Evolutionary conservation across 1,140 invertebrate species (phyloP).

Genomic region (Batillaria attramentaria): DNA sequence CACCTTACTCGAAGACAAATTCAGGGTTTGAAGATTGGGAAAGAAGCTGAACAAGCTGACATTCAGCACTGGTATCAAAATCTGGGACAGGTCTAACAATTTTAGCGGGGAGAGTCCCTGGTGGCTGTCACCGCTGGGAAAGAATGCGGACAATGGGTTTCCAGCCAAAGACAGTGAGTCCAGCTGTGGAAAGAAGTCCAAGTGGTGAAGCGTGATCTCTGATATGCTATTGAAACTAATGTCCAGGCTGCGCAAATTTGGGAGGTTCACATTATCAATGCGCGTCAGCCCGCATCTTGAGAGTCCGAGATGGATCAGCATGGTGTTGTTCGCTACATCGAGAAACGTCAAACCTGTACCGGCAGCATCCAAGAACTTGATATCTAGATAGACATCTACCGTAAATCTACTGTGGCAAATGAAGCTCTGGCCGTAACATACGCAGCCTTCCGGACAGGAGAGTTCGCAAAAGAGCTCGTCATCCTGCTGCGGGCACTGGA

Average conservation of each 20-base stretch:
- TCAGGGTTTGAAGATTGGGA: slow-evolving; percentile 23
- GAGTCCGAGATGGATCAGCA: slow-evolving; percentile 16
- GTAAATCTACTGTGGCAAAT: background rate
- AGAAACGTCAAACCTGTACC: background rate
- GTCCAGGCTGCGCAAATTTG: slow-evolving; percentile 6
- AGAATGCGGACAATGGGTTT: background rate
- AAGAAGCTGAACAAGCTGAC: background rate
- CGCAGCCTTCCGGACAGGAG: slow-evolving; percentile 11
- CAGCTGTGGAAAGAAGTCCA: background rate
- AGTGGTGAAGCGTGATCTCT: background rate
- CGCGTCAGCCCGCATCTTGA: background rate
- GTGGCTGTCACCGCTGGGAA: background rate
- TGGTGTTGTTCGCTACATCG: background rate
- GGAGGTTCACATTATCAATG: background rate
- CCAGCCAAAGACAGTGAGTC: background rate
- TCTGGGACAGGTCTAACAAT: background rate
- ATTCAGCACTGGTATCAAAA: background rate
- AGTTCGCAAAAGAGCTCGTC: slow-evolving; percentile 26
- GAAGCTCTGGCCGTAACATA: slow-evolving; percentile 7
- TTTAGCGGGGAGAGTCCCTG: background rate
- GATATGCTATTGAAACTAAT: background rate
- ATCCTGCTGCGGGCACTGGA: slow-evolving; percentile 19
- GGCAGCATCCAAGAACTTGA: background rate
- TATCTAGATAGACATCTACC: background rate
- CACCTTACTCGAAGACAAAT: slow-evolving; percentile 11